A percentile compares a stretch with the other conserved stretches of the same genome.
Evolutionary conservation across 2,888 invertebrate genomes (phyloP).

Genomic region (Hybos culiciformis): DNA sequence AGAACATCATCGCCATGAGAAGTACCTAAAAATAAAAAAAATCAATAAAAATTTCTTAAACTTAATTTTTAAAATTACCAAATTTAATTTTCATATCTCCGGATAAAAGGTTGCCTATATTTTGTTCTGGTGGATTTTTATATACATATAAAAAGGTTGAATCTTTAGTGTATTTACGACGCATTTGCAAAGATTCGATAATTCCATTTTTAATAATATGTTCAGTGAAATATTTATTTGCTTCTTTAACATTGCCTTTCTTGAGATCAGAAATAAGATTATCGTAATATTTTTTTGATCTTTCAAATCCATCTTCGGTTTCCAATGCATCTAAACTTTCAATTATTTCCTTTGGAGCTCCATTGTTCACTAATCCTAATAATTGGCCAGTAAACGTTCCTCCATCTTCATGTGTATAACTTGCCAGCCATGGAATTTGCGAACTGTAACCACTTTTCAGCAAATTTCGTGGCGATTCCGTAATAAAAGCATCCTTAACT

Average conservation of each 20-base stretch:
- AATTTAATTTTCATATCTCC: background rate
- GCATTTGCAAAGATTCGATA: background rate
- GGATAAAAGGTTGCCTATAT: background rate
- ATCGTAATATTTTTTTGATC: background rate
- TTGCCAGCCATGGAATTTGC: constrained; percentile 38
- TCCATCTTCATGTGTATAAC: background rate
- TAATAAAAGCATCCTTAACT: constrained; percentile 44
- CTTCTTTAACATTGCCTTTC: background rate
- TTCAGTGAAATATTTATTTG: background rate
- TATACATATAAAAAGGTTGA: background rate
- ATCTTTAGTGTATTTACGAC: background rate
- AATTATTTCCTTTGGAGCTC: background rate
- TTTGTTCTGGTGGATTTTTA: background rate
- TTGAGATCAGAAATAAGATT: background rate
- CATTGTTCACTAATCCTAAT: background rate
- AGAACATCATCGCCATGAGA: background rate
- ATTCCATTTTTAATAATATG: background rate
- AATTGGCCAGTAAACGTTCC: background rate
- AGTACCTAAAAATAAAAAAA: background rate
- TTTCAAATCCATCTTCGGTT: background rate
- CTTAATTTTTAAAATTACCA: background rate
- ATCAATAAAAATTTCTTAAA: background rate
- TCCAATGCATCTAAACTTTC: background rate
- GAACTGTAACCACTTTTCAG: constrained; percentile 42
- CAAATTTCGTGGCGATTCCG: constrained; percentile 46